phyloP scores from a whole-genome alignment of 2,888 invertebrate genomes.

The Gisinianus flammeolus region DNA sequence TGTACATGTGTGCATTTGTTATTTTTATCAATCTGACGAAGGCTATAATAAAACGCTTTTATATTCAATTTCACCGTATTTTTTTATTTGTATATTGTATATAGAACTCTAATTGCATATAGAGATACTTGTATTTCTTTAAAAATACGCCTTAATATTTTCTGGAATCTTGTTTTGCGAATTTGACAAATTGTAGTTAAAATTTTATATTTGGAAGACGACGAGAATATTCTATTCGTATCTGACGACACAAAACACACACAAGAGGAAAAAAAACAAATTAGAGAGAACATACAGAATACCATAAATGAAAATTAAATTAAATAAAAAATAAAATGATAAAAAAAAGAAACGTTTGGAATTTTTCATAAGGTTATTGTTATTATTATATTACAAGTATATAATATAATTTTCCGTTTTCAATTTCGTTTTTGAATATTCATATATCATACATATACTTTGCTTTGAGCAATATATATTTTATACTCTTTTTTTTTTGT shows the following conservation, averaged over 20 bases:
- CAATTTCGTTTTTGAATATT: too few relatives aligned
- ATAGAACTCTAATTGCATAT: slow-evolving; percentile 9
- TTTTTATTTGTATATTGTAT: neutral
- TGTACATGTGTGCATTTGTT: neutral
- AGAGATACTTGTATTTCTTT: neutral
- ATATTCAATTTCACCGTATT: slow-evolving; percentile 1
- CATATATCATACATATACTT: slow-evolving; percentile 6
- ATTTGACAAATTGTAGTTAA: slow-evolving; percentile 15
- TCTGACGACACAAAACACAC: slow-evolving; percentile 5
- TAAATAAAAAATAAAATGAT: slow-evolving; percentile 6
- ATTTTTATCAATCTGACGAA: slow-evolving; percentile 14
- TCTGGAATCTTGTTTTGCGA: slow-evolving; percentile 13
- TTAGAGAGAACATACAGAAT: neutral
- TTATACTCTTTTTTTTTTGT: slow-evolving; percentile 1
- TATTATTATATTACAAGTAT: slow-evolving; percentile 5
- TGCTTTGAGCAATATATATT: slow-evolving; percentile 16
- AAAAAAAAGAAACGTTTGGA: neutral
- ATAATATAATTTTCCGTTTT: neutral
- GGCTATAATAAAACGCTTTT: slow-evolving; percentile 11
- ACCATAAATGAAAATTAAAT: slow-evolving; percentile 2
- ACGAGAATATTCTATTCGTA: slow-evolving; percentile 16
- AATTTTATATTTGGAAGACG: slow-evolving; percentile 10
- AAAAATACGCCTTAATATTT: slow-evolving; percentile 10
- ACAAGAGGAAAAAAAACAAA: neutral
- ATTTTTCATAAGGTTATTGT: slow-evolving; percentile 1